Evolutionary conservation across 2,113 vertebrate genomes (phyloP), one percentile per base, ranked within the genome.

Genomic region (Melanotaenia duboulayi): DNA sequence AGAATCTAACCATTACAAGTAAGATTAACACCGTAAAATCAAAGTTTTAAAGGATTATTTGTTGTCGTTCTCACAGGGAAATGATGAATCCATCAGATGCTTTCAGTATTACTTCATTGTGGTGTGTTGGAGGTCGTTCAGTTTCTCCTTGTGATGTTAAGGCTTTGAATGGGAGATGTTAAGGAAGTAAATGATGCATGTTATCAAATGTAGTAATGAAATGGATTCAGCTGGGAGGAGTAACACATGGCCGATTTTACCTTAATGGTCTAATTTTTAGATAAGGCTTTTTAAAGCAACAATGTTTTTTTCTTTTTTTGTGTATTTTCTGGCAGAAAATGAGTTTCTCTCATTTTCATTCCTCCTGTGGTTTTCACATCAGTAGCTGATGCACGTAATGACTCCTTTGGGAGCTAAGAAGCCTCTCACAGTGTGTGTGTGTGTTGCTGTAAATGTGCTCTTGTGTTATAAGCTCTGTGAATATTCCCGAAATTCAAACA

Each of bases 181-280:
- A 14, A 48, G 44, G 40, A 16, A 16, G 40, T 42, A 42, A 4
- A 42, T 5, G 2, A 42, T 42, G 40, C 40, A 2, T 42, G 40
- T 42, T 48, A 8, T 48, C 17, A 19, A n/a, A 48, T 48, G 13
- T 7, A n/a, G 44, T 48, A 5, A 48, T 48, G 17, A 48, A 48
- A 11, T 39, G 17, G 32, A 51, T 60, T 75, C 61, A 52, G 57
- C 37, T 42, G 52, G 44, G 51, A 25, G 50, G 44, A 58, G 52
- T 25, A 56, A 69, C 59, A 42, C 54, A 24, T 11, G 20, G 14
- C 24, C 46, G 57, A 52, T 48, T 74, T 73, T 67, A 1, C 28
- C 28, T 67, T 44, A 37, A 48, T 57, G 24, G 35, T 70, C 22
- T 77, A 19, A 54, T 71, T 76, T 76, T 58, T 56, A 46, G n/a